Evolutionary conservation across 2,113 vertebrate species (phyloP).

Genomic region (Larimichthys crocea): DNA sequence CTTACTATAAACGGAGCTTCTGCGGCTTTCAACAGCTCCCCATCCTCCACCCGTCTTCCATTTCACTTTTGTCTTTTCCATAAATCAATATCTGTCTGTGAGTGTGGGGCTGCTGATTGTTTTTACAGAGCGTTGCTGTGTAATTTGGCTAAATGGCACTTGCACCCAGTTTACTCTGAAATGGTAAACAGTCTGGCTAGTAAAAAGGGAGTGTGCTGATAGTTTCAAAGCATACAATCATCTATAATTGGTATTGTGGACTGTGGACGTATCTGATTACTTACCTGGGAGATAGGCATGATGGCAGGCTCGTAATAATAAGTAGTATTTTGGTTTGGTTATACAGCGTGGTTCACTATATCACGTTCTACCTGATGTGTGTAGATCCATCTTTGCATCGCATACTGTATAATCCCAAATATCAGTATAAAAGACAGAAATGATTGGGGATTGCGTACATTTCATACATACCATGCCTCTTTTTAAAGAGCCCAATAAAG

Average conservation of each 20-base stretch:
- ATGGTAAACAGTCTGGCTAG: conserved; percentile 79
- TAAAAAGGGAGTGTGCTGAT: conserved; percentile 72
- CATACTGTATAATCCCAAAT: background rate
- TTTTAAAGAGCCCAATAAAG: conserved; percentile 40
- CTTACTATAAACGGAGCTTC: conserved; percentile 53
- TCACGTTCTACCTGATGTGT: conserved; percentile 6
- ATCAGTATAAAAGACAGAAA: background rate
- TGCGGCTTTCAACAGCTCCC: conserved; percentile 59
- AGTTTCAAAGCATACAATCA: conserved; percentile 69
- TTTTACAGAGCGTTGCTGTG: conserved; percentile 78
- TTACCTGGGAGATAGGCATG: conserved; percentile 66
- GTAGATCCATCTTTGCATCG: background rate
- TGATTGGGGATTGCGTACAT: background rate
- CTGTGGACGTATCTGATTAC: conserved; percentile 49
- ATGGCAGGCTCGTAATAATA: conserved; percentile 53
- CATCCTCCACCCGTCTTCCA: conserved; percentile 50
- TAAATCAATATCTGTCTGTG: conserved; percentile 77
- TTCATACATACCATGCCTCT: background rate
- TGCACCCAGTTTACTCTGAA: conserved; percentile 69
- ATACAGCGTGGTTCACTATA: conserved; percentile 13
- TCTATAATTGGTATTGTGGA: conserved; percentile 75
- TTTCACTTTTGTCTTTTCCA: conserved; percentile 67
- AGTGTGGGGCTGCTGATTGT: conserved; percentile 76
- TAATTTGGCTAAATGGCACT: conserved; percentile 83
- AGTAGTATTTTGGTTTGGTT: conserved; percentile 35